Evolutionary conservation across 2,113 vertebrate genomes (phyloP).

Genomic region (Riparia riparia): DNA sequence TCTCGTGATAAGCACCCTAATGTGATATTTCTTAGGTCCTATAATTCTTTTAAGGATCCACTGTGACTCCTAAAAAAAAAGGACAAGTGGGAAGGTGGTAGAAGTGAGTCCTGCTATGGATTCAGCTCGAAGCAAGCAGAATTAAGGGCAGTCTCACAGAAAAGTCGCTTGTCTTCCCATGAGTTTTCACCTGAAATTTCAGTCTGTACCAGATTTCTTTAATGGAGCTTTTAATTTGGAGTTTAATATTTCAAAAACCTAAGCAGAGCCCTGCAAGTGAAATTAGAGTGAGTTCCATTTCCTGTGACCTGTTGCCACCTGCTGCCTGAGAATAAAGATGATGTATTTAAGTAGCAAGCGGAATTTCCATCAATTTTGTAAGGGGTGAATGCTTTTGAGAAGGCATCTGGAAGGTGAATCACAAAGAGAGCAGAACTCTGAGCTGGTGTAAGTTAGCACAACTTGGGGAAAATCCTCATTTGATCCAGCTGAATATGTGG

Average conservation of each 20-base stretch:
- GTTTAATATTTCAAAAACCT: background rate
- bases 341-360: background rate
- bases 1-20: background rate
- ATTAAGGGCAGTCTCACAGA: background rate
- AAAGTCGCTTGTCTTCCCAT: background rate
- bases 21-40: background rate
- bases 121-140: background rate
- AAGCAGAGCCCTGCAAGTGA: background rate
- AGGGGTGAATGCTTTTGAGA: background rate
- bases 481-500: background rate
- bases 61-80: background rate
- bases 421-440: background rate
- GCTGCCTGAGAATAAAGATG: constrained; percentile 6
- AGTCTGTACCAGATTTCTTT: background rate
- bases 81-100: background rate
- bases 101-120: background rate
- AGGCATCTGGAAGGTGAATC: background rate
- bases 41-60: background rate
- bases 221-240: background rate
- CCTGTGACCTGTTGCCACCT: constrained; percentile 27
- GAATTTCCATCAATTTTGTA: background rate
- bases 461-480: background rate
- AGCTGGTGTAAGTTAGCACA: background rate
- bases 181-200: background rate
- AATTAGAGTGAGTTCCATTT: background rate